phyloP scores from a whole-genome alignment of 2,113 vertebrate genomes.

The Connochaetes taurinus region DNA sequence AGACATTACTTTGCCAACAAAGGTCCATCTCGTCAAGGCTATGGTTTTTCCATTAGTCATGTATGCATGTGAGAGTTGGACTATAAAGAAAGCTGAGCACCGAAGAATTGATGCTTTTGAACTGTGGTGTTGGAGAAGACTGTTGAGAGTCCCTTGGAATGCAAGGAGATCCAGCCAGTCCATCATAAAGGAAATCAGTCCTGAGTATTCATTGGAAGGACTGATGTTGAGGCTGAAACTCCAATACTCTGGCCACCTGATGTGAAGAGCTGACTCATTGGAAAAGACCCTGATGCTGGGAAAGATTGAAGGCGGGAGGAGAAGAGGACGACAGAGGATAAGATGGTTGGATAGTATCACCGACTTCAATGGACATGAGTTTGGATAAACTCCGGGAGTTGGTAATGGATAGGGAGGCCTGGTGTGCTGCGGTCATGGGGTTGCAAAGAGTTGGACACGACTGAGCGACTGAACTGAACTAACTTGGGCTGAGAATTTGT shows the following conservation, averaged over 20 bases:
- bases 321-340: not conserved
- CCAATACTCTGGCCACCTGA: not conserved
- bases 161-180: not conserved
- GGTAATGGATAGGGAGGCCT: not conserved
- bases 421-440: not conserved
- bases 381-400: not conserved
- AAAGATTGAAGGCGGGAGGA: not conserved
- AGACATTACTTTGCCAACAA: not conserved
- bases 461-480: not conserved
- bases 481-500: not conserved
- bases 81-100: not conserved
- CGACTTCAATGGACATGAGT: not conserved
- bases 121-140: not conserved
- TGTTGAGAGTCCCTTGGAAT: not conserved
- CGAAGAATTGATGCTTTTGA: not conserved
- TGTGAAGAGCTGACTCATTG: accelerated
- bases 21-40: not conserved
- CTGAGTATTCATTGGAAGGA: not conserved
- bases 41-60: not conserved
- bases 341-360: not conserved
- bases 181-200: not conserved
- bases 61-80: not conserved
- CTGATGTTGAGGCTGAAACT: not conserved
- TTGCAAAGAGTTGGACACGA: accelerated
- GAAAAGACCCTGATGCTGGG: not conserved